Evolutionary conservation across 2,797 vertebrate genomes (phyloP).

Genomic region (Oreochromis grahami): DNA sequence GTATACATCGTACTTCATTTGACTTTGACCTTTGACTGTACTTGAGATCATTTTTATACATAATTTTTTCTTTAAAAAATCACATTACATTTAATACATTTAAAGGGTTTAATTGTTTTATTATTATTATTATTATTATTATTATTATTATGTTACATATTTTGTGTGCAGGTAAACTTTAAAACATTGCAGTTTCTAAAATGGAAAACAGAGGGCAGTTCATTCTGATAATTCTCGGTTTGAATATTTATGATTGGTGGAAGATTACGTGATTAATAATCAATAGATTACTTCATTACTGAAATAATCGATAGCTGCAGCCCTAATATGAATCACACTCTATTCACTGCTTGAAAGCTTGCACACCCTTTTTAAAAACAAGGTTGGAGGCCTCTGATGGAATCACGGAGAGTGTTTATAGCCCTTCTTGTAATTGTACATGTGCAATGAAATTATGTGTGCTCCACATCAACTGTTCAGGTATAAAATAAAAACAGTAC

Average conservation of each 20-base stretch:
- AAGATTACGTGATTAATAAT: neutral
- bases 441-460: neutral
- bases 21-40: neutral
- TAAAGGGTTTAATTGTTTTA: neutral
- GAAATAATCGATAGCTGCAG: fast-evolving
- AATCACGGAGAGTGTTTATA: fast-evolving
- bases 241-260: neutral
- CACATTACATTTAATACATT: fast-evolving
- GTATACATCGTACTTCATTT: fast-evolving
- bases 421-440: neutral
- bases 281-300: neutral
- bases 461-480: neutral
- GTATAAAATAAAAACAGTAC: neutral
- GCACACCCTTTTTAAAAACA: neutral
- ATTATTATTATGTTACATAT: neutral
- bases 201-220: fast-evolving
- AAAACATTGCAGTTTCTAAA: neutral
- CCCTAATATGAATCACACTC: fast-evolving
- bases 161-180: neutral
- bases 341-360: constrained; percentile 39
- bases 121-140: neutral
- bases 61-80: fast-evolving
- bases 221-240: neutral
- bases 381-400: neutral
- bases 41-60: neutral